phyloP scores from a whole-genome alignment of 2,797 vertebrate species.

The Enteromius treurensis region DNA sequence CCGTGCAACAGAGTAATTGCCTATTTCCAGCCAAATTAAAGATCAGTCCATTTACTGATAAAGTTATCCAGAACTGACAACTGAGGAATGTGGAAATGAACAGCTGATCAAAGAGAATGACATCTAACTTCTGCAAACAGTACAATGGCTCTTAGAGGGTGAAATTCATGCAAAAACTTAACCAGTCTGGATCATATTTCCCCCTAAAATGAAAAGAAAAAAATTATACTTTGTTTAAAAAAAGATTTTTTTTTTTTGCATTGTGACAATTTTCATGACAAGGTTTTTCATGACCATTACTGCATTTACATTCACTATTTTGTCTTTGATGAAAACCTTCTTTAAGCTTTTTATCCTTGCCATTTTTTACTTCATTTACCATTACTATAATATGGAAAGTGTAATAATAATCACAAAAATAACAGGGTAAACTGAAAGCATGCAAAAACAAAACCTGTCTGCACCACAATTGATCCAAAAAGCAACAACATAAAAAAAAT shows the following conservation, averaged over 20 bases:
- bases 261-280: background rate
- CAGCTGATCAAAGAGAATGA: conserved; percentile 70
- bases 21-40: conserved; percentile 59
- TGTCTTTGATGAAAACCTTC: background rate
- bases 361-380: background rate
- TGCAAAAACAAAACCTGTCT: background rate
- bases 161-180: background rate
- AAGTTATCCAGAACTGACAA: conserved; percentile 70
- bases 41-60: conserved; percentile 52
- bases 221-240: background rate
- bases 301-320: background rate
- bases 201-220: background rate
- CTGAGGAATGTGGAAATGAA: conserved; percentile 81
- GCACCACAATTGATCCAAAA: background rate
- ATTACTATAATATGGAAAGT: background rate
- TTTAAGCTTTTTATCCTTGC: background rate
- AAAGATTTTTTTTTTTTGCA: background rate
- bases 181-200: conserved; percentile 1
- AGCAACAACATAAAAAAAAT: background rate
- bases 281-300: background rate
- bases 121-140: conserved; percentile 22
- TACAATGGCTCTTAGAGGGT: background rate
- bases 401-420: background rate
- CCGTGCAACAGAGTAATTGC: conserved; percentile 46
- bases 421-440: background rate